These are phyloP conservation scores for Ramazzottius varieornatus DNA, from an alignment of 2,888 invertebrate species.

Conservation along the genomic window DNA sequence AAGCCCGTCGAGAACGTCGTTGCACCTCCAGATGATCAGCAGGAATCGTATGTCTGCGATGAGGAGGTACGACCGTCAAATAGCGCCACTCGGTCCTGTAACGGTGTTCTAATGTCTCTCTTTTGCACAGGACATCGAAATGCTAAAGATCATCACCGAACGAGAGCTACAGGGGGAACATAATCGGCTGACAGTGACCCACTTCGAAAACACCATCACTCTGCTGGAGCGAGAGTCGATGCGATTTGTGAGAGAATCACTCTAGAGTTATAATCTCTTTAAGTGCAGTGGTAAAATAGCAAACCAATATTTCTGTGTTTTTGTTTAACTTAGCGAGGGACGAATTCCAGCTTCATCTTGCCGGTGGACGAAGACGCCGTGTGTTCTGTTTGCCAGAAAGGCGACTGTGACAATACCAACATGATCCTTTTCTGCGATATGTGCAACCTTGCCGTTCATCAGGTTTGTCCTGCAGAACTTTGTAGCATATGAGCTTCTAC, in stretches of 20 bases:
- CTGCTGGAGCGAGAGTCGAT: background rate
- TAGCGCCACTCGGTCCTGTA: background rate
- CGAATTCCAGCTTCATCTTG: background rate
- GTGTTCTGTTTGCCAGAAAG: slow-evolving; percentile 94
- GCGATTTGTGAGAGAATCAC: background rate
- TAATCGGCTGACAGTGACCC: background rate
- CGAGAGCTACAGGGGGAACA: background rate
- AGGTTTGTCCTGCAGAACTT: too few relatives aligned
- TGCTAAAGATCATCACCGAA: background rate
- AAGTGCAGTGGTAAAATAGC: too few relatives aligned
- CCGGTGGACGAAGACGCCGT: slow-evolving; percentile 86
- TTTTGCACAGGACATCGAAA: background rate
- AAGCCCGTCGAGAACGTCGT: background rate
- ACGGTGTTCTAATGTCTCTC: background rate
- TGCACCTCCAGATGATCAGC: background rate
- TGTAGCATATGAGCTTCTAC: background rate
- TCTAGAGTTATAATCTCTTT: too few relatives aligned
- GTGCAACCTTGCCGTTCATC: slow-evolving; percentile 96
- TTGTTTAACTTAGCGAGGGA: background rate
- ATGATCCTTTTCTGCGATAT: slow-evolving; percentile 97
- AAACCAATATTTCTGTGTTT: too few relatives aligned
- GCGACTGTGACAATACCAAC: slow-evolving; percentile 92
- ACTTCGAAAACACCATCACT: background rate
- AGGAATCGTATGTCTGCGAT: slow-evolving; percentile 1
- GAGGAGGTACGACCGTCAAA: background rate